phyloP scores from a whole-genome alignment of 2,888 invertebrate genomes.

The Parelbella ahira region DNA sequence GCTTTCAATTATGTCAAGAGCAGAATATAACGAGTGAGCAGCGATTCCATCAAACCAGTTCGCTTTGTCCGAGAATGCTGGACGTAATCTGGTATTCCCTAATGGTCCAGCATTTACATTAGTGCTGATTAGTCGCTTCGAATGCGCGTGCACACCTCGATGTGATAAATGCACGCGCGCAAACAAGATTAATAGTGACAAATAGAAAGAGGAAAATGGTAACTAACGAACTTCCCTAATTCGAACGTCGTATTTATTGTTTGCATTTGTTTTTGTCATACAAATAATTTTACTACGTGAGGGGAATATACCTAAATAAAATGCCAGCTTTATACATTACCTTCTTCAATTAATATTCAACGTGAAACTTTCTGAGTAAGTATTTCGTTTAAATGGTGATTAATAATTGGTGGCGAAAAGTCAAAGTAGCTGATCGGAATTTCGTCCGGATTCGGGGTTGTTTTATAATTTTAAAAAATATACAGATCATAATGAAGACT shows the following conservation, averaged over 20 bases:
- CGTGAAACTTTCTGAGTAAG: no score
- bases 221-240: slow-evolving; percentile 3
- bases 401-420: no score
- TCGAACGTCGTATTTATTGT: slow-evolving; percentile 1
- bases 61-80: slow-evolving; percentile 26
- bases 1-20: slow-evolving; percentile 23
- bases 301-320: no score
- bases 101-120: slow-evolving; percentile 42
- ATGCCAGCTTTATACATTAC: no score
- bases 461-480: no score
- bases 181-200: slow-evolving; percentile 45
- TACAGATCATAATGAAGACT: no score
- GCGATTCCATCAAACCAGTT: slow-evolving; percentile 21
- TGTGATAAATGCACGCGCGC: slow-evolving; percentile 34
- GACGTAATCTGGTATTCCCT: slow-evolving; percentile 37
- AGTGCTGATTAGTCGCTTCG: slow-evolving; percentile 39
- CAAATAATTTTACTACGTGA: not conserved
- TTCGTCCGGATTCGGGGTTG: no score
- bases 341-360: no score
- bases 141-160: slow-evolving; percentile 26
- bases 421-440: no score
- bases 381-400: no score
- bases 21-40: no score
- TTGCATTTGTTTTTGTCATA: slow-evolving; percentile 4
- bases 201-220: slow-evolving; percentile 32